Base-by-base conservation (phyloP, 2,797 vertebrate genomes). In the Myotis myotis region DNA sequence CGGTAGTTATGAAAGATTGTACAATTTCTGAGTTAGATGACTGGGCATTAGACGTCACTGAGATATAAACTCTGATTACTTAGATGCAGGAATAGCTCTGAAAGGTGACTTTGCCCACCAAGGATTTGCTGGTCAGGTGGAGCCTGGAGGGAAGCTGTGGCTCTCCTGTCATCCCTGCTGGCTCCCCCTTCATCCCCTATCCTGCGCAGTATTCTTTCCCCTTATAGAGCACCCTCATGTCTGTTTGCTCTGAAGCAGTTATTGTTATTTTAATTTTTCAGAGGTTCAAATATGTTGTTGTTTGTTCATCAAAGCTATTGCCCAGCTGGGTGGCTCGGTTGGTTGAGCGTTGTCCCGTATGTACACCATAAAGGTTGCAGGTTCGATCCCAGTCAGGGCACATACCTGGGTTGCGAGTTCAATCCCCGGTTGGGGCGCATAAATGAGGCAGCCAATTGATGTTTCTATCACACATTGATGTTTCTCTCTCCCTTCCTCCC, bases 1-100 rank as follows among this genome's bases (percentile, higher is more conserved):
- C 83, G 87, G 68, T 95, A 89, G 87, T 96, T 95, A 74, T 66
- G 71, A 89, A 84, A 83, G 91, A 89, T 72, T 82, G 68, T 71
- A 79, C 74, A 84, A 68, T 92, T 90, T 96, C 91, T 8, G 6
- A 80, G 82, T 91, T 71, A 74, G 87, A 51, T 94, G 82, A 62
- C 55, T 47, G 33, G 36, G 53, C 33, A 11, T 25, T 38, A 62
- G 89, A 47, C 0, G 0, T 41, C 33, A 30, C 9, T 12, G 30
- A 85, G 55, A 28, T 47, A 28, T 38, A 30, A 57, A 38, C 25
- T 79, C 22, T 85, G 41, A 68, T 51, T 85, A n/a, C 70, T 89
- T 64, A 19, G 51, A 57, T 23, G 36, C 20, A 80, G 68, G 53
- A 83, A 76, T 1, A 4, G 53, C 2, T 38, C 47, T 3, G 49